Evolutionary conservation across 2,888 invertebrate genomes (phyloP).

Genomic region (Parnassius smintheus): DNA sequence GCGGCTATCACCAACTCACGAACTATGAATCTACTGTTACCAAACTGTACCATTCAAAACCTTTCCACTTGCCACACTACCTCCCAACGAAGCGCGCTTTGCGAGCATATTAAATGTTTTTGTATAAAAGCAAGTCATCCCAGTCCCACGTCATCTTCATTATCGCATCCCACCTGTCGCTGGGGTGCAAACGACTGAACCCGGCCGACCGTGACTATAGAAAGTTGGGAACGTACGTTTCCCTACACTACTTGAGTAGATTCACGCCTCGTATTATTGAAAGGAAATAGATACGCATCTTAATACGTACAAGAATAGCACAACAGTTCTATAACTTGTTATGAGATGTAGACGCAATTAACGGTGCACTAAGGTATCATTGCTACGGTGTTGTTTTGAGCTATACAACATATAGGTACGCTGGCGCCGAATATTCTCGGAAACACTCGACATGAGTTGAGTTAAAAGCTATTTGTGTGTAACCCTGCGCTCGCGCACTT

Average conservation of each 20-base stretch:
- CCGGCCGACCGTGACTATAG: conserved; percentile 56
- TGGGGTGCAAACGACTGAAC: conserved; percentile 40
- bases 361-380: conserved; percentile 38
- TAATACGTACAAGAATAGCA: conserved; percentile 39
- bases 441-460: conserved; percentile 64
- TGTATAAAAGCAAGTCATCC: conserved; percentile 11
- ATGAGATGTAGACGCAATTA: conserved; percentile 40
- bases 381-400: conserved; percentile 27
- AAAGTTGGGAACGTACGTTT: conserved; percentile 50
- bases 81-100: not conserved
- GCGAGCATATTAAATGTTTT: not conserved
- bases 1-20: conserved; percentile 10
- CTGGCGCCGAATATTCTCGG: conserved; percentile 56
- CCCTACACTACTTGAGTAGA: conserved; percentile 47
- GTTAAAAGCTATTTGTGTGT: conserved; percentile 74
- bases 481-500: conserved; percentile 68
- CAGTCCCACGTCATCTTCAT: conserved; percentile 22
- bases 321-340: conserved; percentile 32
- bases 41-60: not conserved
- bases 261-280: conserved; percentile 55
- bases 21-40: not conserved
- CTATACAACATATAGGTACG: conserved; percentile 31
- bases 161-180: conserved; percentile 44
- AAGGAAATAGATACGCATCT: conserved; percentile 47
- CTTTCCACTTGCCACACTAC: not conserved